These are phyloP conservation scores for Hyposoter dolosus DNA, from an alignment of 2,888 invertebrate genomes.

Conservation along the genomic window DNA sequence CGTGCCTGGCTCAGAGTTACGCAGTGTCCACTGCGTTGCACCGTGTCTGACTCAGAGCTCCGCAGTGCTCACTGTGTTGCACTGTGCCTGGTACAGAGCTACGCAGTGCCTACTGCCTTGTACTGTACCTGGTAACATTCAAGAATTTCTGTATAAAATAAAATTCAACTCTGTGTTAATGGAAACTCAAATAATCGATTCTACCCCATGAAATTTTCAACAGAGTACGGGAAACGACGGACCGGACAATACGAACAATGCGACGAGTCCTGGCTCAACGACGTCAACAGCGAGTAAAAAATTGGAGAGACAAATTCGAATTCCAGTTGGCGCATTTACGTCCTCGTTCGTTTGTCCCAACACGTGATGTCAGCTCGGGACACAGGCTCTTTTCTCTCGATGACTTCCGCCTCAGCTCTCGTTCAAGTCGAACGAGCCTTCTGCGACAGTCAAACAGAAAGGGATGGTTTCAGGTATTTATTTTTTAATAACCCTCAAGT, in stretches of 20 bases:
- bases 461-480: too few species aligned
- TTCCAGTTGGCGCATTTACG: slow-evolving; percentile 96
- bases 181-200: not conserved
- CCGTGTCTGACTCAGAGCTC: too few species aligned
- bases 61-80: too few species aligned
- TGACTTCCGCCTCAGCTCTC: slow-evolving; percentile 94
- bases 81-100: too few species aligned
- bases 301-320: slow-evolving; percentile 87
- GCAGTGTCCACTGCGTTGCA: too few species aligned
- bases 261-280: slow-evolving; percentile 80
- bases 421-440: slow-evolving; percentile 96
- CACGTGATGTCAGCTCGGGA: slow-evolving; percentile 97
- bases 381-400: slow-evolving; percentile 94
- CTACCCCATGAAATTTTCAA: not conserved
- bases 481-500: too few species aligned
- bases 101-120: too few species aligned
- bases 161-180: not conserved
- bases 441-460: slow-evolving; percentile 32
- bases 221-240: slow-evolving; percentile 76
- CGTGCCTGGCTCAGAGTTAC: too few species aligned
- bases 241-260: slow-evolving; percentile 77
- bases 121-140: too few species aligned
- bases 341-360: slow-evolving; percentile 95
- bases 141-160: not conserved
- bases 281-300: slow-evolving; percentile 85